Percentiles rank a stretch among this genome's conserved stretches.
Conservation (phyloP, 2,888 invertebrate genomes). For the Rhorus exstirpatorius region DNA sequence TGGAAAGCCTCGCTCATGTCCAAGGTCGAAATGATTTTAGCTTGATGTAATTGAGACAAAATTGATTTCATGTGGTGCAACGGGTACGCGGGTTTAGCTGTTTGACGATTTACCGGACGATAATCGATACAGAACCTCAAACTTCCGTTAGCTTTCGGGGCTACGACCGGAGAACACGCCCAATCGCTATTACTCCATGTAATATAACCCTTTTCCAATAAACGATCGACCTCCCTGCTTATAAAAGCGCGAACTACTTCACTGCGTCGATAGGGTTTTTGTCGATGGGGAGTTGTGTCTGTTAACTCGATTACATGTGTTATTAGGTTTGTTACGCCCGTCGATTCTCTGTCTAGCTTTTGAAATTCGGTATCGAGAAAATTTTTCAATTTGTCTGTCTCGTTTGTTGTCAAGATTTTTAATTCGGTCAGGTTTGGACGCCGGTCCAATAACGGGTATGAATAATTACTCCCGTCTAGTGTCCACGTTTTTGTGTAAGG, state of each 20-base stretch:
- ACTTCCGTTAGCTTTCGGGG: slow-evolving; percentile 33
- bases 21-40: slow-evolving; percentile 61
- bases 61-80: slow-evolving; percentile 64
- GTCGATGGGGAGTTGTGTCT: slow-evolving; percentile 42
- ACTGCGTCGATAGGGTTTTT: slow-evolving; percentile 63
- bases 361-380: slow-evolving; percentile 51
- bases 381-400: slow-evolving; percentile 29
- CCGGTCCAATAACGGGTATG: slow-evolving; percentile 40
- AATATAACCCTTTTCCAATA: slow-evolving; percentile 40
- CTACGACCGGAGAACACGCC: slow-evolving; percentile 60
- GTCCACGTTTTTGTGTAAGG: neutral
- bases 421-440: slow-evolving; percentile 24
- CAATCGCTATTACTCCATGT: slow-evolving; percentile 60
- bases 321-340: slow-evolving; percentile 53
- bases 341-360: slow-evolving; percentile 53
- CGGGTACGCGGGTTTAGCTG: slow-evolving; percentile 62
- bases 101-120: slow-evolving; percentile 56
- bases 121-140: slow-evolving; percentile 62
- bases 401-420: slow-evolving; percentile 18
- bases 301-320: slow-evolving; percentile 50
- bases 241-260: slow-evolving; percentile 39
- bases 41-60: slow-evolving; percentile 55
- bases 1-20: slow-evolving; percentile 67
- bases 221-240: slow-evolving; percentile 36
- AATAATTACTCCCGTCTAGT: slow-evolving; percentile 36